Evolutionary conservation across 2,888 invertebrate species (phyloP), one percentile per base, ranked within the genome.

Genomic region (Brachypalpus laphriformis): DNA sequence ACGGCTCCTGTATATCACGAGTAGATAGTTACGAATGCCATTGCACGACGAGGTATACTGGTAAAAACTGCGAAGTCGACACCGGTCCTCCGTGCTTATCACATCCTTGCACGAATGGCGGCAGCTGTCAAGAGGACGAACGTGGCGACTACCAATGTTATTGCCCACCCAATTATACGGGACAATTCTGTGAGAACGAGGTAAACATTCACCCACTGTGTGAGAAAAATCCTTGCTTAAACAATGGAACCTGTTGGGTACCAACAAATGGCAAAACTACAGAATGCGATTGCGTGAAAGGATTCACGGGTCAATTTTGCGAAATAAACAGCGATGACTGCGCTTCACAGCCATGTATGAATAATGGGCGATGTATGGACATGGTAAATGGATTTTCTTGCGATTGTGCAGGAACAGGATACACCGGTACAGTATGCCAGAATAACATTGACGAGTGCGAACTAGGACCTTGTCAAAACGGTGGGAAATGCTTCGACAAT

Each of bases 11-110:
- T 92, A 94, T 96, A 87, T 96, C 96, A 47, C 93, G 94, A 59
- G 82, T 94, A 87, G 97, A 97, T 89, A 94, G 94, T 83, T 97
- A 97, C 92, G 95, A 96, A 90, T 98, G 98, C 92, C 94, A 95
- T 90, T 98, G 98, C 93, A 94, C 95, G 76, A 95, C 96, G 34
- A 94, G 97, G 71, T 98, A 96, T 92, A 94, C 96, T 71, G 97
- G 98, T 87, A 96, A 96, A 93, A 97, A 97, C 92, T 98, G 98
- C 92, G 95, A 97, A 92, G 94, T 95, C 91, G 96, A 97, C 92
- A 94, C 93, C 90, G 96, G 96, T 63, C 94, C 95, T 87, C 96
- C 96, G 0, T 97, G 97, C 90, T 91, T 92, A 70, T 94, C 94
- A 56, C 92, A 91, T 83, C 94, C 95, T 9, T 98, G 98, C 91